Conservation (phyloP, 2,797 vertebrate genomes). For the Urocyon cinereoargenteus region DNA sequence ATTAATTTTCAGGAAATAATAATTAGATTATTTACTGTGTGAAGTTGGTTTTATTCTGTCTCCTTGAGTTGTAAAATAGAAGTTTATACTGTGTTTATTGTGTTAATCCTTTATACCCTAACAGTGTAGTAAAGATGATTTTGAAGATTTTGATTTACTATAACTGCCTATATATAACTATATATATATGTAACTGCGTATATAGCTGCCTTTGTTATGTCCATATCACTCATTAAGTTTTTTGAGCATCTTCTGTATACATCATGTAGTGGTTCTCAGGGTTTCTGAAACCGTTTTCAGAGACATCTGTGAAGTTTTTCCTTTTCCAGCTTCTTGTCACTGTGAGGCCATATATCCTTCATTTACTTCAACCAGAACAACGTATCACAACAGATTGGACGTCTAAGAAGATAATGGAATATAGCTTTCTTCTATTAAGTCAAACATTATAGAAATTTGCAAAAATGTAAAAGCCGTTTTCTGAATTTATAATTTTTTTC, state of each 20-base stretch:
- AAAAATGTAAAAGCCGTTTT: conserved; percentile 1
- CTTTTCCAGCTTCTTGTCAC: not conserved
- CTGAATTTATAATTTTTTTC: not conserved
- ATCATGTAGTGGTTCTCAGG: not conserved
- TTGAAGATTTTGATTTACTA: not conserved
- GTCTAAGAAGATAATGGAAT: not conserved
- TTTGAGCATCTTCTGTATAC: not conserved
- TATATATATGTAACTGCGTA: not conserved
- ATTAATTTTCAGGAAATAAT: conserved; percentile 15
- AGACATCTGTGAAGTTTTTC: not conserved
- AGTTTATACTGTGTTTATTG: not conserved
- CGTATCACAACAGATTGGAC: not conserved
- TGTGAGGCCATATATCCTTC: not conserved
- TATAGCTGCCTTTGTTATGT: not conserved
- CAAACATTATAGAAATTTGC: not conserved
- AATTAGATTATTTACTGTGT: not conserved
- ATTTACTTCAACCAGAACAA: not conserved
- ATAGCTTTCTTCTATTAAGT: not conserved
- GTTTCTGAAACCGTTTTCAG: not conserved
- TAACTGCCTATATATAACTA: not conserved
- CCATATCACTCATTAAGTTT: not conserved
- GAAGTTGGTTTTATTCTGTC: conserved; percentile 30
- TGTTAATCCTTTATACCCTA: conserved; percentile 33
- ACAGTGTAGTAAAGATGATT: not conserved
- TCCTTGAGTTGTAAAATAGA: conserved; percentile 30